Percentiles rank a stretch among this genome's conserved stretches.
These are phyloP conservation scores for Ypsolopha sequella DNA, from an alignment of 2,888 invertebrate species.

Conservation along the genomic window DNA sequence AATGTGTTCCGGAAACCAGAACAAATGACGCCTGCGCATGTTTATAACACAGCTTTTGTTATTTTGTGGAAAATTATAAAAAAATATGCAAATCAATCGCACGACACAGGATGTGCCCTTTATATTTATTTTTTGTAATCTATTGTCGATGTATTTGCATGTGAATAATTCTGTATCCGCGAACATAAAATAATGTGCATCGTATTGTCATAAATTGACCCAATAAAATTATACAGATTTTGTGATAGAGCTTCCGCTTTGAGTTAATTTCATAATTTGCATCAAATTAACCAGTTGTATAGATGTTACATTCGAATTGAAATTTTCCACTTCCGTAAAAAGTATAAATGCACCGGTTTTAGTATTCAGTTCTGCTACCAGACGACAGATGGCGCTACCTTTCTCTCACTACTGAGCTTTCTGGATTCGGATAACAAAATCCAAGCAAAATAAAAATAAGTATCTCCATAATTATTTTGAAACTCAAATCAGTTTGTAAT, in stretches of 20 bases:
- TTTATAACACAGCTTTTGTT: constrained; percentile 51
- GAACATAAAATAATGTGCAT: constrained; percentile 53
- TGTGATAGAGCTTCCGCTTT: constrained; percentile 15
- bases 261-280: background rate
- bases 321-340: too few relatives aligned
- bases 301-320: too few relatives aligned
- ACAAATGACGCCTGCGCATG: constrained; percentile 51
- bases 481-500: too few relatives aligned
- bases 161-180: constrained; percentile 57
- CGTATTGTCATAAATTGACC: constrained; percentile 38
- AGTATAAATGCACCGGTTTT: too few relatives aligned
- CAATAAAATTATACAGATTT: constrained; percentile 22
- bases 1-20: constrained; percentile 50
- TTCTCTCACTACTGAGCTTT: too few relatives aligned
- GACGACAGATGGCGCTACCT: constrained; percentile 46
- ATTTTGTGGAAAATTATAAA: constrained; percentile 57
- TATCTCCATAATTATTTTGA: too few relatives aligned
- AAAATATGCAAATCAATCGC: constrained; percentile 69
- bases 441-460: too few relatives aligned
- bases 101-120: constrained; percentile 45
- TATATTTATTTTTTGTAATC: constrained; percentile 50
- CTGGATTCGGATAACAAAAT: too few relatives aligned
- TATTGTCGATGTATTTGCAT: constrained; percentile 60
- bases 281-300: too few relatives aligned
- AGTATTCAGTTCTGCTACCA: constrained; percentile 39